phyloP scores from a whole-genome alignment of 2,797 vertebrate species.

The Adrianichthys oophorus region DNA sequence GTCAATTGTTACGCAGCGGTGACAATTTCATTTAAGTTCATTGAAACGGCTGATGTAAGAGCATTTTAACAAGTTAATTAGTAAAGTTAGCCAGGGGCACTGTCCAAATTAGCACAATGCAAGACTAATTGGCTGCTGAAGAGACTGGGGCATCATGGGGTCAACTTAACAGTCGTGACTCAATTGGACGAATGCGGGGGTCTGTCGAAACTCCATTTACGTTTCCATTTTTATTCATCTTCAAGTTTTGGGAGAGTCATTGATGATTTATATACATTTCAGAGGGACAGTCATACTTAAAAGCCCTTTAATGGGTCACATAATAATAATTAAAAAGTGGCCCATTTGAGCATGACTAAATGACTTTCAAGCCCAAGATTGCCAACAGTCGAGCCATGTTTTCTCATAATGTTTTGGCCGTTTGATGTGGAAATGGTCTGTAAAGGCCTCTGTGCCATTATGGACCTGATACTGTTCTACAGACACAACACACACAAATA shows the following conservation, averaged over 20 bases:
- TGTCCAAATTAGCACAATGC: conserved; percentile 40
- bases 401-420: conserved; percentile 8
- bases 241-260: not conserved
- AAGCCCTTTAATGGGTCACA: conserved; percentile 18
- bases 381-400: conserved; percentile 11
- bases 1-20: conserved; percentile 12
- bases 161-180: conserved; percentile 27
- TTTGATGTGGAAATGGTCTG: conserved; percentile 49
- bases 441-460: conserved; percentile 20
- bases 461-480: conserved; percentile 14
- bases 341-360: conserved; percentile 21
- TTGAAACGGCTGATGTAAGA: conserved; percentile 30
- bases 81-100: conserved; percentile 47
- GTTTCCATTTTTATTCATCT: not conserved
- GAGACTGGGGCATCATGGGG: conserved; percentile 23
- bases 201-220: conserved; percentile 9
- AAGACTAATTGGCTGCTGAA: conserved; percentile 57
- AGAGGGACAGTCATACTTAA: conserved; percentile 1
- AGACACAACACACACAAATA: not conserved
- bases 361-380: not conserved
- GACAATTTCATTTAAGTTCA: conserved; percentile 43
- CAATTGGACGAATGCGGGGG: conserved; percentile 4
- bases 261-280: not conserved
- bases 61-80: conserved; percentile 54
- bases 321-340: conserved; percentile 20